Percentiles rank a stretch among this genome's conserved stretches.
These are phyloP conservation scores for Caenorhabditis parvicauda DNA, from an alignment of 2,888 invertebrate species.

Conservation along the genomic window DNA sequence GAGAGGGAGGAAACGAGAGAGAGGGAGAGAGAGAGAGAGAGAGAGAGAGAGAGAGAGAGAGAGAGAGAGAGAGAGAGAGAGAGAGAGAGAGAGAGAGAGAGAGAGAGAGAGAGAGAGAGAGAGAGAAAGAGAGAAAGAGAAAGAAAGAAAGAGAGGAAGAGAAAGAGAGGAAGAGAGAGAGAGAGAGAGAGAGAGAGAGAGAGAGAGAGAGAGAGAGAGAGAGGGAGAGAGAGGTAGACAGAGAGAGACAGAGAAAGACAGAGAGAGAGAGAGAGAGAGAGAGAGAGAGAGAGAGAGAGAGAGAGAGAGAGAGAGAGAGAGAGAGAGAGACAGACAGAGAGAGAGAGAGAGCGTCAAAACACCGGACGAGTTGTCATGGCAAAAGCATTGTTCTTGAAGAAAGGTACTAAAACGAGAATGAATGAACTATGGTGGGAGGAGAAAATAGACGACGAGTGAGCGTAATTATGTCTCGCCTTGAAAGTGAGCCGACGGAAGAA, in stretches of 20 bases:
- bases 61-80: too few relatives aligned
- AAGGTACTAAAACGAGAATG: too few relatives aligned
- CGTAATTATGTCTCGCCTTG: too few relatives aligned
- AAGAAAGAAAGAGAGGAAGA: neutral
- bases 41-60: too few relatives aligned
- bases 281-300: neutral
- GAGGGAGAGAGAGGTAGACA: neutral
- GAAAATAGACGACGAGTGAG: too few relatives aligned
- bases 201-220: neutral
- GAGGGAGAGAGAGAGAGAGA: too few relatives aligned
- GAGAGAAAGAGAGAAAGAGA: neutral
- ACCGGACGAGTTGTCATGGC: too few relatives aligned
- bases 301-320: neutral
- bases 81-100: too few relatives aligned
- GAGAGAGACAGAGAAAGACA: neutral
- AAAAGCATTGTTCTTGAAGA: too few relatives aligned
- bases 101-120: too few relatives aligned
- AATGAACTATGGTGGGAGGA: too few relatives aligned
- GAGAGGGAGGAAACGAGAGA: too few relatives aligned
- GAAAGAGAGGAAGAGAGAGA: neutral
- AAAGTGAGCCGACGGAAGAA: neutral
- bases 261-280: neutral
- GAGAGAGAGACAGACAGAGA: neutral
- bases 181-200: neutral
- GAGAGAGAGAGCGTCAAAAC: neutral